Evolutionary conservation across 2,888 invertebrate species (phyloP).

Genomic region (Limnephilus rhombicus): DNA sequence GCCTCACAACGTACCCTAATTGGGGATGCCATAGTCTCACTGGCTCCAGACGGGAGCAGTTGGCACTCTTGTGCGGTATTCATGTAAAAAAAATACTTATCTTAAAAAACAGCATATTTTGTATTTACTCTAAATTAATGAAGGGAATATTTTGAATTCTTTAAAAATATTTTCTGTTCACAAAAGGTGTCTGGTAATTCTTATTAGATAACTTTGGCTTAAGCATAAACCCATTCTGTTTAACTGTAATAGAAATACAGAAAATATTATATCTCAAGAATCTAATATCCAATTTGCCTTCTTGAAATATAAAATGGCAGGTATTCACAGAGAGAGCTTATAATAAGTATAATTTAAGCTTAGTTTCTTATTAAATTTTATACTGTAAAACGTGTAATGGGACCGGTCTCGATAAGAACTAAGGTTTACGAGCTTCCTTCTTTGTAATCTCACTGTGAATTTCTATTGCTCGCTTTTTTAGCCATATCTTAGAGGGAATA

Average conservation of each 20-base stretch:
- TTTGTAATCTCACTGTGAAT: not conserved
- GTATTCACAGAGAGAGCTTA: not conserved
- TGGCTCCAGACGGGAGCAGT: too few species aligned
- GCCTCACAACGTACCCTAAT: too few species aligned
- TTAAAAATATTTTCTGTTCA: not conserved
- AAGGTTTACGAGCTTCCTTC: slow-evolving; percentile 25
- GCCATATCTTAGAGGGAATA: slow-evolving; percentile 28
- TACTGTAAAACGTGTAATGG: slow-evolving; percentile 37
- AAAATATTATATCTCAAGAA: not conserved
- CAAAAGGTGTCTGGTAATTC: not conserved
- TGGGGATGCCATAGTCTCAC: too few species aligned
- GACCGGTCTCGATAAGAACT: slow-evolving; percentile 38
- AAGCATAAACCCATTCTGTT: not conserved
- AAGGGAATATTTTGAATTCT: not conserved
- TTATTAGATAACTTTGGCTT: not conserved
- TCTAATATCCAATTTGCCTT: slow-evolving; percentile 19
- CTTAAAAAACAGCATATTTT: not conserved
- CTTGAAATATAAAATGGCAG: slow-evolving; percentile 23
- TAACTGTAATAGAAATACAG: not conserved
- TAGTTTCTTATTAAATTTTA: slow-evolving; percentile 32
- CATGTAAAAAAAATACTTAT: too few species aligned
- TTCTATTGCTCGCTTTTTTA: slow-evolving; percentile 11
- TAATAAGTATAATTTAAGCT: slow-evolving; percentile 21
- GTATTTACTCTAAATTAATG: not conserved
- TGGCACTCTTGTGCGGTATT: too few species aligned